phyloP scores from a whole-genome alignment of 2,113 vertebrate species.

The Xenopus laevis region DNA sequence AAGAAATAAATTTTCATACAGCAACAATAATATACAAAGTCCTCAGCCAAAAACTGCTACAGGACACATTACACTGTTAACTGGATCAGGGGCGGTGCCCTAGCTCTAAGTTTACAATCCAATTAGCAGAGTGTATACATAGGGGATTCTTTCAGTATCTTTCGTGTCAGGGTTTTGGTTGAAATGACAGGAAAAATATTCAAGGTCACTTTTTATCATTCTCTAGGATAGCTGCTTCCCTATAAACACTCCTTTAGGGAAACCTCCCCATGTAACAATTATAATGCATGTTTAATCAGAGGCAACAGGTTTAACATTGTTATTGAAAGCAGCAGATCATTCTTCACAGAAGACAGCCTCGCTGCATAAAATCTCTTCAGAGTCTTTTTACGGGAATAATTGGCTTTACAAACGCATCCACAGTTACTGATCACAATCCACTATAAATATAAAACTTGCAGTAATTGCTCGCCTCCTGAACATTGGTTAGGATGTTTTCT shows the following conservation, averaged over 20 bases:
- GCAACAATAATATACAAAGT: no score
- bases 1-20: no score
- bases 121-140: no score
- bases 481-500: conserved; percentile 3
- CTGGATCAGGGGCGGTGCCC: no score
- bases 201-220: conserved; percentile 16
- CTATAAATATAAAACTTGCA: conserved; percentile 2
- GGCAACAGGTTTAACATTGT: conserved; percentile 3
- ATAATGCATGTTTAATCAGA: conserved; percentile 18
- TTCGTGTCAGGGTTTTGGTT: neutral
- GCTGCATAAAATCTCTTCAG: neutral
- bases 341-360: neutral
- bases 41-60: no score
- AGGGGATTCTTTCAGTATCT: neutral
- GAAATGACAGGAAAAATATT: conserved; percentile 17
- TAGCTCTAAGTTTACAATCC: no score
- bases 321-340: conserved; percentile 13
- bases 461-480: conserved; percentile 12
- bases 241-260: conserved; percentile 6
- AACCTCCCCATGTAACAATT: conserved; percentile 21
- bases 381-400: conserved; percentile 6
- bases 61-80: no score
- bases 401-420: conserved; percentile 19
- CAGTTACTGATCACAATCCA: neutral
- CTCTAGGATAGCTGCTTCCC: conserved; percentile 5